A percentile compares a stretch with the other conserved stretches of the same genome.
These are phyloP conservation scores for Addax nasomaculatus DNA, from an alignment of 2,113 vertebrate species.

Conservation along the genomic window DNA sequence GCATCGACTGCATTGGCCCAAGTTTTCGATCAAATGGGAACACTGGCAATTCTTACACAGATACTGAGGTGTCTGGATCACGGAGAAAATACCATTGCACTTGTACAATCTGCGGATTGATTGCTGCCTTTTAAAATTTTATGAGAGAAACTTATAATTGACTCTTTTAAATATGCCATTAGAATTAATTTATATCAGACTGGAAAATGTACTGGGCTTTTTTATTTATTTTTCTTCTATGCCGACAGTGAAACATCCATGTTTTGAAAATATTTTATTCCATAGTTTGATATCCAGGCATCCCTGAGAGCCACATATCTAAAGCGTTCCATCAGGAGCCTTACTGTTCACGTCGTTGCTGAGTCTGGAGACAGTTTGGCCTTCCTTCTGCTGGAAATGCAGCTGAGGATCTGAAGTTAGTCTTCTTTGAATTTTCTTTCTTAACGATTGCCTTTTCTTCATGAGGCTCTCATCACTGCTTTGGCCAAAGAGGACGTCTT, in stretches of 20 bases:
- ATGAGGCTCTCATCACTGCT: not conserved
- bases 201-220: conserved; percentile 45
- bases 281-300: not conserved
- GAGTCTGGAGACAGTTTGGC: not conserved
- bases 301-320: not conserved
- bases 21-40: not conserved
- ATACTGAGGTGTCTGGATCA: not conserved
- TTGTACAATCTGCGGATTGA: conserved; percentile 67
- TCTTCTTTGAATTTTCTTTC: not conserved
- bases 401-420: not conserved
- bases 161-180: conserved; percentile 57
- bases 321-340: not conserved
- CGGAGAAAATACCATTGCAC: not conserved
- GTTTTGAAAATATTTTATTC: not conserved
- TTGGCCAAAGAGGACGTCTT: not conserved
- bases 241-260: not conserved
- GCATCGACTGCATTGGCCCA: not conserved
- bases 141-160: conserved; percentile 49
- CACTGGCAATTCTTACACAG: not conserved
- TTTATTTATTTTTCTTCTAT: conserved; percentile 52
- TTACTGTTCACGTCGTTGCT: rapidly evolving
- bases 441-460: not conserved
- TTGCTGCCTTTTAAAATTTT: conserved; percentile 72
- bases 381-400: not conserved
- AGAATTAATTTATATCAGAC: conserved; percentile 71